Percentiles rank a stretch among this genome's conserved stretches.
Evolutionary conservation across 2,113 vertebrate species (phyloP).

Genomic region (Rhinichthys klamathensis): DNA sequence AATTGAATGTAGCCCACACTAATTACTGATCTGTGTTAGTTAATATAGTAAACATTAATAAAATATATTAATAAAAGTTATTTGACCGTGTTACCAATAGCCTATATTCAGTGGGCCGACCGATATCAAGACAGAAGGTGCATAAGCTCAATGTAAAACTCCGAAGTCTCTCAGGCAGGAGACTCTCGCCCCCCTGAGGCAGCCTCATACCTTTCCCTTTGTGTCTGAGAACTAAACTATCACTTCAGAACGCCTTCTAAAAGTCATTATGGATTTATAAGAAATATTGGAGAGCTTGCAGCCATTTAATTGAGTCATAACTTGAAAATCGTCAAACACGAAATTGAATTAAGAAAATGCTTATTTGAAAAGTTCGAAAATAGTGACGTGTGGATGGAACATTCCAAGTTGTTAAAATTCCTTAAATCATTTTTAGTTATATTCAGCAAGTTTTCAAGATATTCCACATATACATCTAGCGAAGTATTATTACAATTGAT

Average conservation of each 20-base stretch:
- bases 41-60: no score
- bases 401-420: not conserved
- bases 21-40: not conserved
- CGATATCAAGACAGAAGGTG: not conserved
- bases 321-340: not conserved
- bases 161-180: slow-evolving; percentile 23
- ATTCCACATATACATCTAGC: not conserved
- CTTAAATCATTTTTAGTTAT: not conserved
- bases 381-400: not conserved
- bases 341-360: not conserved
- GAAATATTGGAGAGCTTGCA: not conserved
- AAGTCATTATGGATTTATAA: slow-evolving; percentile 2
- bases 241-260: slow-evolving; percentile 11
- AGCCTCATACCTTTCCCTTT: slow-evolving; percentile 60
- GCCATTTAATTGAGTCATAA: not conserved
- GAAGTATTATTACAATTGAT: not conserved
- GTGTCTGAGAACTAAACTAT: slow-evolving; percentile 67
- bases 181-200: slow-evolving; percentile 59
- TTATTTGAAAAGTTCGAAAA: not conserved
- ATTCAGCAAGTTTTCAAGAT: not conserved
- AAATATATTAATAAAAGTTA: not conserved
- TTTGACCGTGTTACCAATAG: not conserved
- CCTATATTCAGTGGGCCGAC: not conserved
- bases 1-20: not conserved
- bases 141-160: slow-evolving; percentile 2